Base-by-base conservation (phyloP, 2,113 vertebrate species). In the Anguilla japonica region DNA sequence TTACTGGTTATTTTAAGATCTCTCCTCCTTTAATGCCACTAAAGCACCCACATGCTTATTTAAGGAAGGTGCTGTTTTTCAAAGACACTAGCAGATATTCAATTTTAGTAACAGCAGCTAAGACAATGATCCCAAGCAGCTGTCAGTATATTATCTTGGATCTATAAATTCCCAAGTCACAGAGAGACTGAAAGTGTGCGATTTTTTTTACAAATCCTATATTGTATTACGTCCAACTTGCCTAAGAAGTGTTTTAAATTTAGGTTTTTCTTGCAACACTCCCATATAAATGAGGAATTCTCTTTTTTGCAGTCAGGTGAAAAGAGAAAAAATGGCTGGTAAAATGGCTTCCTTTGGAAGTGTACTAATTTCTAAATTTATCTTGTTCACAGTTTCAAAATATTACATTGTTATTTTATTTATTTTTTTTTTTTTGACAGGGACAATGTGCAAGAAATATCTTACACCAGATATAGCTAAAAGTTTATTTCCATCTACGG, bases 111-210 rank as follows among this genome's bases (percentile, higher is more conserved):
- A 87, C 89, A 91, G 86, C 89, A 91, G 93, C 91, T 92, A 91
- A 93, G 91, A 91, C 89, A 67, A 83, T 94, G 91, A 95, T 94
- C 93, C 91, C 88, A 81, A 91, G 92, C 95, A 95, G 94, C 93
- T 95, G 95, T 92, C 92, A 88, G 90, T 87, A 92, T 89, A 92
- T 93, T 95, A 94, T 84, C 89, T 86, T 83, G 93, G 93, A 95
- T 95, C 91, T 95, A 87, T 57, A 84, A 90, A 92, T 93, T 93
- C 92, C 92, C 92, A 87, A 0, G 71, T 90, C 87, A 81, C 87
- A 4, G 78, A 88, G 90, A 82, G 90, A 92, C 88, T 84, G 57
- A 89, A 89, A 41, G 18, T 84, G 7, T 88, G 91, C 92, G 91
- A 89, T 93, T 94, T 94, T 71, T 91, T 93, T 89, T 78, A 91